Base-by-base conservation (phyloP, 2,113 vertebrate species). In the Ictalurus furcatus region DNA sequence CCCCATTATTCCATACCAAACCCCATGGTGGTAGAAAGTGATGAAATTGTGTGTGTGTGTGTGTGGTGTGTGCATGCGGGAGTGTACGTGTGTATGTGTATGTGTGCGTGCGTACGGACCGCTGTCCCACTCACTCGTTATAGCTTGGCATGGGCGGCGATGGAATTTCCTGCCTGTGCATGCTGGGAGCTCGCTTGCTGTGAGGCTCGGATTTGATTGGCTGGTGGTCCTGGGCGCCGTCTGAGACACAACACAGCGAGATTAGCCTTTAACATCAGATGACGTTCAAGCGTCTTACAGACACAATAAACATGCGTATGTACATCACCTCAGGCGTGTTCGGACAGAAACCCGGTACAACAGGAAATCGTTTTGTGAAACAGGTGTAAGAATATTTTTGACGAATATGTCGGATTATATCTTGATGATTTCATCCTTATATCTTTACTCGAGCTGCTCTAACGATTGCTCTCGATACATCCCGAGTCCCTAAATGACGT, bases 121-220 rank as follows among this genome's bases (percentile, higher is more conserved):
- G 25, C n/a, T 28, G 40, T 58, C 4, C 14, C 94, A 97, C 98
- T 99, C 95, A 99, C 98, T 98, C 93, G 19, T n/a, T 88, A 76
- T 94, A 95, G 56, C 92, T 90, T 0, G 88, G 73, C 87, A 98
- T 97, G 93, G 97, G 87, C 11, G 97, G 95, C 89, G 97, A 96
- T 63, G 97, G 97, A 92, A 97, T 94, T 93, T 97, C 97, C 84
- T 97, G 97, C 90, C 96, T 95, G 91, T 96, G 96, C 40, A 78
- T 67, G 74, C 94, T 93, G 65, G 92, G 92, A 52, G 23, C 0
- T 13, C 92, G 93, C 91, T 98, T 96, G 0, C 94, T 90, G 88
- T 94, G 96, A 48, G 96, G 96, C 92, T 99, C 98, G 34, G 95
- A 93, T 96, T 99, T 99, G 94, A 99, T 97, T 92, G 96, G 91